Conservation (phyloP, 92 coral and sea anemone species). For the Parazoanthus atlanticus region DNA sequence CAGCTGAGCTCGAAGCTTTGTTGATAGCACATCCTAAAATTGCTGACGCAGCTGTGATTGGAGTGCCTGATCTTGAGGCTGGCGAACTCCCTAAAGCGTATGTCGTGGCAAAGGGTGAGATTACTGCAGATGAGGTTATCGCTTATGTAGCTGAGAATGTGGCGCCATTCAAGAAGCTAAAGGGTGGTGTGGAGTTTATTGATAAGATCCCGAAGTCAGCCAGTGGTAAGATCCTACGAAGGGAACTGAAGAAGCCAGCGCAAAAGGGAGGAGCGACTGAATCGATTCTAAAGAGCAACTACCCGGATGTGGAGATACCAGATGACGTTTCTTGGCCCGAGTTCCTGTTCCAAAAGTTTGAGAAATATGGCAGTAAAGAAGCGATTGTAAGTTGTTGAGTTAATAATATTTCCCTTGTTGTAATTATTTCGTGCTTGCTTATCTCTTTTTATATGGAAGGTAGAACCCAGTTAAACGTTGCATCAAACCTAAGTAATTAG, state of each 20-base stretch:
- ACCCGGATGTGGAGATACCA: conserved; percentile 71
- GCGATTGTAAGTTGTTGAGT: conserved; percentile 74
- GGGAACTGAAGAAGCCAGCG: conserved; percentile 23
- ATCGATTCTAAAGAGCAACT: conserved; percentile 65
- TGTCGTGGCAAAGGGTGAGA: conserved; percentile 36
- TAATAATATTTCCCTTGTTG: background rate
- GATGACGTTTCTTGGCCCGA: conserved; percentile 77
- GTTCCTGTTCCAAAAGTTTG: conserved; percentile 78
- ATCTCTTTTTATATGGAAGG: too few relatives aligned
- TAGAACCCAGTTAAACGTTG: too few relatives aligned
- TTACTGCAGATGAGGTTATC: conserved; percentile 38
- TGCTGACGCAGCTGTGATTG: conserved; percentile 88
- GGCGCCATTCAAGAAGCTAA: conserved; percentile 51
- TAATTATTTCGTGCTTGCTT: background rate
- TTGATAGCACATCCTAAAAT: conserved; percentile 84
- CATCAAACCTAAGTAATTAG: too few relatives aligned
- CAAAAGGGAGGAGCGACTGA: background rate
- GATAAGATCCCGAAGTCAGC: conserved; percentile 59
- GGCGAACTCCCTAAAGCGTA: conserved; percentile 78
- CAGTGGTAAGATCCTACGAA: conserved; percentile 51
- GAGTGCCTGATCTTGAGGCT: conserved; percentile 74
- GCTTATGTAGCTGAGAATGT: conserved; percentile 30
- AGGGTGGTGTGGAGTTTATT: conserved; percentile 56
- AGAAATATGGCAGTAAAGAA: conserved; percentile 69
- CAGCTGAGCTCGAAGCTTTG: conserved; percentile 84